These are phyloP conservation scores for Hemaris fuciformis DNA, from an alignment of 2,888 invertebrate genomes.

Conservation along the genomic window DNA sequence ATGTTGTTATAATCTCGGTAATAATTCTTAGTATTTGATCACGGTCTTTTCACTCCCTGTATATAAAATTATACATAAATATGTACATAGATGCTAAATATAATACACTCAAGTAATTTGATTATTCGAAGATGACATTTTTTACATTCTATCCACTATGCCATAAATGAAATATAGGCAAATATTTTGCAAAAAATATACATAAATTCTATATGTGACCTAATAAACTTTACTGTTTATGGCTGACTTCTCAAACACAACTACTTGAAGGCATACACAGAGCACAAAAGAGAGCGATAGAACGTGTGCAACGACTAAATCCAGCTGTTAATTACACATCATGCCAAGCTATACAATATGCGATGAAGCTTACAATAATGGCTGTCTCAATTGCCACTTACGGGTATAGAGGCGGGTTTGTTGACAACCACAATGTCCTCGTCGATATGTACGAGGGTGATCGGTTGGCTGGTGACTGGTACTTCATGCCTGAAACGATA, in stretches of 20 bases:
- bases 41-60: too few relatives aligned
- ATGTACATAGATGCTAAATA: too few relatives aligned
- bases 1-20: too few relatives aligned
- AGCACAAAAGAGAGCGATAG: background rate
- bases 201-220: background rate
- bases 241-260: background rate
- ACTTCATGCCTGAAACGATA: conserved; percentile 96
- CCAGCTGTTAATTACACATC: conserved; percentile 18
- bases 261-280: background rate
- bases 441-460: conserved; percentile 98
- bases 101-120: too few relatives aligned
- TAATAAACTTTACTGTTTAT: background rate
- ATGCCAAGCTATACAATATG: conserved; percentile 40
- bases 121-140: too few relatives aligned
- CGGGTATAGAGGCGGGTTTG: conserved; percentile 99
- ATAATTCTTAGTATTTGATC: too few relatives aligned
- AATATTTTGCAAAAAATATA: background rate
- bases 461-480: conserved; percentile 97
- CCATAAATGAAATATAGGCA: too few relatives aligned
- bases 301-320: background rate
- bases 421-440: conserved; percentile 99
- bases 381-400: conserved; percentile 95
- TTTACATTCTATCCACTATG: too few relatives aligned
- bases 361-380: conserved; percentile 71
- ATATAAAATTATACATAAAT: too few relatives aligned